These are phyloP conservation scores for Hylaeus anthracinus DNA, from an alignment of 1,140 invertebrate genomes.

Conservation along the genomic window DNA sequence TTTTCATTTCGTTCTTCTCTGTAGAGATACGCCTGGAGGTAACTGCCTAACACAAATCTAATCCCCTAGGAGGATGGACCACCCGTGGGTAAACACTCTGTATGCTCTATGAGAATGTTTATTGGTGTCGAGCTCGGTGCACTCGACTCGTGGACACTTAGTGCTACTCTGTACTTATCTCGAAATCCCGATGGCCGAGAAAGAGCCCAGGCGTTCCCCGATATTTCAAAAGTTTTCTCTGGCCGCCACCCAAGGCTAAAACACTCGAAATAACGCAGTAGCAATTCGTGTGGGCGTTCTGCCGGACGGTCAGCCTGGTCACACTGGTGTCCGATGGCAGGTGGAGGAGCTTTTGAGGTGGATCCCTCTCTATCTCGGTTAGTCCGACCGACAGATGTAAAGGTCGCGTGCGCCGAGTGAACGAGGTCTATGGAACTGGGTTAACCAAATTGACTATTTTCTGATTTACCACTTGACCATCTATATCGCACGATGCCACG, in stretches of 20 bases:
- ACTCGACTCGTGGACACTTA: neutral
- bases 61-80: no score
- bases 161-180: slow-evolving; percentile 27
- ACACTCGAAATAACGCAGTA: slow-evolving; percentile 73
- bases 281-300: slow-evolving; percentile 72
- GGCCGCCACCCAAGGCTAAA: slow-evolving; percentile 73
- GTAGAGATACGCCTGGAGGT: no score
- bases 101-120: no score
- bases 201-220: slow-evolving; percentile 48
- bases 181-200: slow-evolving; percentile 37
- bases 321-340: slow-evolving; percentile 61
- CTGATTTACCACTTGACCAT: neutral
- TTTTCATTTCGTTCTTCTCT: no score
- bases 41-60: no score
- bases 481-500: neutral
- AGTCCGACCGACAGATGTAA: slow-evolving; percentile 30
- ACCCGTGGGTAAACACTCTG: no score
- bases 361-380: slow-evolving; percentile 21
- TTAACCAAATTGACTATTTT: slow-evolving; percentile 48
- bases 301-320: slow-evolving; percentile 62
- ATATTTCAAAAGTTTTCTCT: slow-evolving; percentile 76
- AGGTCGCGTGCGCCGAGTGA: slow-evolving; percentile 37
- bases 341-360: slow-evolving; percentile 48
- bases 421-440: slow-evolving; percentile 50
- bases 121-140: neutral